Percentiles rank a stretch among this genome's conserved stretches.
Evolutionary conservation across 1,140 invertebrate species (phyloP).

Genomic region (Pinna nobilis): DNA sequence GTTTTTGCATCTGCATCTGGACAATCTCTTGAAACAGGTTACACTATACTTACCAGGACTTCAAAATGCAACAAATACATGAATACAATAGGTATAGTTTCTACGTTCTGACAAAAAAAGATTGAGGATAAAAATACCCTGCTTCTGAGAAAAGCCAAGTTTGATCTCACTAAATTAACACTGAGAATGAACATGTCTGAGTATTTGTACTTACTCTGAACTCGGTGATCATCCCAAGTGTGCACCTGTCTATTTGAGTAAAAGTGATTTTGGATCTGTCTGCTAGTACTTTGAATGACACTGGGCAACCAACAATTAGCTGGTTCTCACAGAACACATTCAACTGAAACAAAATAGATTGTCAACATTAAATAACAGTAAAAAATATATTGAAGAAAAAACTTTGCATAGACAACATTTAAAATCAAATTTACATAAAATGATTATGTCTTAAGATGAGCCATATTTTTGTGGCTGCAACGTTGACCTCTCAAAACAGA

Average conservation of each 20-base stretch:
- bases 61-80: no score
- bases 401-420: neutral
- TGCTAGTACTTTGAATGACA: conserved; percentile 91
- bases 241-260: conserved; percentile 85
- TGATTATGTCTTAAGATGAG: no score
- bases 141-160: no score
- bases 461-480: no score
- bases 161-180: no score
- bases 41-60: no score
- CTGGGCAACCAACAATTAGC: conserved; percentile 80
- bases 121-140: no score
- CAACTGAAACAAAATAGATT: conserved; percentile 75
- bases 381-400: neutral
- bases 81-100: no score
- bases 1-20: no score
- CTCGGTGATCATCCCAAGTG: conserved; percentile 94
- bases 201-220: conserved; percentile 86
- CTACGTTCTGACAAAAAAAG: no score
- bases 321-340: conserved; percentile 82
- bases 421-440: neutral
- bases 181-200: neutral
- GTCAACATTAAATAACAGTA: neutral
- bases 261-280: conserved; percentile 81
- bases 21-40: no score
- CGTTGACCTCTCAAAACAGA: no score